Evolutionary conservation across 2,888 invertebrate species (phyloP).

Genomic region (Lycophotia porphyrea): DNA sequence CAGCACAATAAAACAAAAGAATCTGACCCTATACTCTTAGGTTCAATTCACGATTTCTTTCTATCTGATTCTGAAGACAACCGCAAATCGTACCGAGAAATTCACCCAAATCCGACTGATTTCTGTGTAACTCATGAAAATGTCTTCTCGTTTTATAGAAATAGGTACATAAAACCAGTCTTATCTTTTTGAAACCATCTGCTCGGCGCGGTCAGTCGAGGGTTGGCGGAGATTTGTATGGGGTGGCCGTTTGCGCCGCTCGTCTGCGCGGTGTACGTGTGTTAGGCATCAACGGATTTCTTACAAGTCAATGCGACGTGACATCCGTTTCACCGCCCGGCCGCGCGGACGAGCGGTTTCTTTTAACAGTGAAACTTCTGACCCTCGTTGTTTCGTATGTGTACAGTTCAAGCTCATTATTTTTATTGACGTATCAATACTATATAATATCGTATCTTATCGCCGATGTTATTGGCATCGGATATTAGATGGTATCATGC

Average conservation of each 20-base stretch:
- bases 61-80: not conserved
- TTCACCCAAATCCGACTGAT: not conserved
- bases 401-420: constrained; percentile 36
- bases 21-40: not conserved
- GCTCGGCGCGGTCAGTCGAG: too few relatives aligned
- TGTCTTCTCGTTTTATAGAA: not conserved
- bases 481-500: constrained; percentile 20
- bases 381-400: not conserved
- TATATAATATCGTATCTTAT: constrained; percentile 49
- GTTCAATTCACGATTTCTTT: not conserved
- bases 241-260: too few relatives aligned
- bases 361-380: not conserved
- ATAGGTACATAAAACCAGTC: not conserved
- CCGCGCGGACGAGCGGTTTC: not conserved
- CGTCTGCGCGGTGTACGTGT: too few relatives aligned
- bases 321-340: too few relatives aligned
- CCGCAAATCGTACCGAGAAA: not conserved
- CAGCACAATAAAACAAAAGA: not conserved
- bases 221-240: too few relatives aligned
- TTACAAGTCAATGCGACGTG: too few relatives aligned
- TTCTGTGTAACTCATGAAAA: not conserved
- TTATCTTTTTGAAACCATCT: not conserved
- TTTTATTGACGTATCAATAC: constrained; percentile 54
- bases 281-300: too few relatives aligned
- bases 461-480: constrained; percentile 33